Evolutionary conservation across 2,888 invertebrate genomes (phyloP), one percentile per base, ranked within the genome.

Genomic region (Eumacrocentrus americanus): DNA sequence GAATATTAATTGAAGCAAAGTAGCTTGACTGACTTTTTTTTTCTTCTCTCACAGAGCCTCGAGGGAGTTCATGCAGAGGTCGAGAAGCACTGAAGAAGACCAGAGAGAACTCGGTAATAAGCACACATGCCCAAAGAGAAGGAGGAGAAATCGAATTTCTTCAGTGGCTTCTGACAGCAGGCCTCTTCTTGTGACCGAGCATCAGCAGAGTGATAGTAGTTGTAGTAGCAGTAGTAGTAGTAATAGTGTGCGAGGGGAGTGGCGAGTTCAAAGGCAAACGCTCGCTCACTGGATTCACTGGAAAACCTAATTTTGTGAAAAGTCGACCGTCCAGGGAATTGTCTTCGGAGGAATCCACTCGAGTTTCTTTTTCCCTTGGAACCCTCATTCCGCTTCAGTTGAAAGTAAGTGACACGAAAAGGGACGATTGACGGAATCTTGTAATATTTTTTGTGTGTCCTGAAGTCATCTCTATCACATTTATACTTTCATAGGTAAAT

Each of bases 1-100:
- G 72, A 67, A 68, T 70, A 77, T 74, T 75, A 77, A 78, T 77
- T 71, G 69, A 70, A 64, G 65, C 63, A 62, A 70, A 74, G 75
- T 73, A 69, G n/a, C 66, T 67, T 67, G 48, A 61, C 40, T 14
- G 25, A 16, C 18, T 18, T 54, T 38, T 56, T 48, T 44, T 50
- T 23, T 22, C 18, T 51, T 29, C 16, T 22, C 20, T 16, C 14
- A 29, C 6, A 47, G 18, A 18, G n/a, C 18, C 18, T 42, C 7
- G 2, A 20, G 34, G 20, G 42, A 18, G 35, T 20, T 38, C n/a
- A 23, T 40, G 34, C 34, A 37, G 35, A 50, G 20, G 3, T 50
- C 37, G 29, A 23, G 47, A 34, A 12, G 37, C 1, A 18, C 20
- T 16, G 14, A 40, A 25, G 23, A 23, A 18, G 14, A 54, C 22